phyloP scores from a whole-genome alignment of 2,113 vertebrate genomes.

The Eurystomus gularis region DNA sequence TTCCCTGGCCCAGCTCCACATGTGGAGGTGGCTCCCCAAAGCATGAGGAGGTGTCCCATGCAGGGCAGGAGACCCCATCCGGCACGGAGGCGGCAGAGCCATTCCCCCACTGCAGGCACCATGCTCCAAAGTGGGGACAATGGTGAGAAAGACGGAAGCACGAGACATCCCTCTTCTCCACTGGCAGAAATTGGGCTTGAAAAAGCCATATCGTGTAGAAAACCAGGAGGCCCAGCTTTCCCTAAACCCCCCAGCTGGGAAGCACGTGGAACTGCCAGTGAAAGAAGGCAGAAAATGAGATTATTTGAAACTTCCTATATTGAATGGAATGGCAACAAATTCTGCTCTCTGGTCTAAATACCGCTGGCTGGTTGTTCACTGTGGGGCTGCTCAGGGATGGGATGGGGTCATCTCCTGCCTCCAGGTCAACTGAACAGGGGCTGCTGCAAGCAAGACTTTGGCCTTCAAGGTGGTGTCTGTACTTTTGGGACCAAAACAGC shows the following conservation, averaged over 20 bases:
- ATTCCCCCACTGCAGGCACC: not conserved
- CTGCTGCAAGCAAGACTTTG: not conserved
- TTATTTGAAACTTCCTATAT: not conserved
- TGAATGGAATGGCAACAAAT: not conserved
- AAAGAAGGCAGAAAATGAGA: not conserved
- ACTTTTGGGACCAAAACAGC: not conserved
- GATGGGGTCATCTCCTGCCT: not conserved
- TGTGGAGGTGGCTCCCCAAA: not conserved
- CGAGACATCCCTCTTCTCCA: not conserved
- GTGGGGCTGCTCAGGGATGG: not conserved
- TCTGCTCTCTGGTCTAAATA: not conserved
- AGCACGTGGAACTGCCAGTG: fast-evolving
- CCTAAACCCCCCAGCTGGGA: not conserved
- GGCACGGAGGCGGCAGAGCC: not conserved
- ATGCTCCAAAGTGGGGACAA: fast-evolving
- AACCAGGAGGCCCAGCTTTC: not conserved
- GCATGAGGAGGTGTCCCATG: fast-evolving
- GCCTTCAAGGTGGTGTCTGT: not conserved
- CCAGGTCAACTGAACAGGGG: not conserved
- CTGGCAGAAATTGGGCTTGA: not conserved
- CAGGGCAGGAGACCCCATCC: not conserved
- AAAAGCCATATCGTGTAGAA: not conserved
- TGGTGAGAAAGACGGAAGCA: not conserved
- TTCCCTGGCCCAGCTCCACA: not conserved
- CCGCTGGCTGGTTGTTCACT: not conserved